phyloP scores from a whole-genome alignment of 2,113 vertebrate genomes.

The Megaceryle torquata region DNA sequence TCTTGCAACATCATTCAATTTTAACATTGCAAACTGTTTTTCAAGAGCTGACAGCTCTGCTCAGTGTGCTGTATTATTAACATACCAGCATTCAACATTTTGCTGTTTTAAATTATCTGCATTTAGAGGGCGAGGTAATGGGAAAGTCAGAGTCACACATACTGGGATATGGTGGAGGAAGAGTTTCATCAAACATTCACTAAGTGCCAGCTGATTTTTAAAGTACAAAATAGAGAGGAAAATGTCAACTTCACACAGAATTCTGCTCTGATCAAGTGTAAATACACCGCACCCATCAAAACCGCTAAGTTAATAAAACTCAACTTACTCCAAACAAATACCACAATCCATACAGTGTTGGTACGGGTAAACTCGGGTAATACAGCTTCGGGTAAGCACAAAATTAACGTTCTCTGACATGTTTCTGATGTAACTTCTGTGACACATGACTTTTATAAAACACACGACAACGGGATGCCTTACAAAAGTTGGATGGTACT shows the following conservation, averaged over 20 bases:
- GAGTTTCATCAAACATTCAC: not conserved
- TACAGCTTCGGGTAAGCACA: not conserved
- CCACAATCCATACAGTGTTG: not conserved
- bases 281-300: not conserved
- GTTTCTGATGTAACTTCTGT: not conserved
- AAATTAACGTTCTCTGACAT: not conserved
- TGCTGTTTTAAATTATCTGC: not conserved
- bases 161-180: not conserved
- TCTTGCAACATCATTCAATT: slow-evolving; percentile 6
- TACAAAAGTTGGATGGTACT: not conserved
- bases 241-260: not conserved
- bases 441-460: not conserved
- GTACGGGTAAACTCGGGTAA: not conserved
- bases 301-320: not conserved
- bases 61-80: slow-evolving; percentile 26
- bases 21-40: not conserved
- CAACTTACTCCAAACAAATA: not conserved
- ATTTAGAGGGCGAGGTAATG: not conserved
- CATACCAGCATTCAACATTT: slow-evolving; percentile 42
- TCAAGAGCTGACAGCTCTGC: slow-evolving; percentile 30
- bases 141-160: not conserved
- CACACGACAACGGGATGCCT: not conserved
- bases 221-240: not conserved
- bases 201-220: not conserved
- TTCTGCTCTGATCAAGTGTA: not conserved